phyloP scores from a whole-genome alignment of 2,797 vertebrate genomes.

The Hyperoplus lanceolatus region DNA sequence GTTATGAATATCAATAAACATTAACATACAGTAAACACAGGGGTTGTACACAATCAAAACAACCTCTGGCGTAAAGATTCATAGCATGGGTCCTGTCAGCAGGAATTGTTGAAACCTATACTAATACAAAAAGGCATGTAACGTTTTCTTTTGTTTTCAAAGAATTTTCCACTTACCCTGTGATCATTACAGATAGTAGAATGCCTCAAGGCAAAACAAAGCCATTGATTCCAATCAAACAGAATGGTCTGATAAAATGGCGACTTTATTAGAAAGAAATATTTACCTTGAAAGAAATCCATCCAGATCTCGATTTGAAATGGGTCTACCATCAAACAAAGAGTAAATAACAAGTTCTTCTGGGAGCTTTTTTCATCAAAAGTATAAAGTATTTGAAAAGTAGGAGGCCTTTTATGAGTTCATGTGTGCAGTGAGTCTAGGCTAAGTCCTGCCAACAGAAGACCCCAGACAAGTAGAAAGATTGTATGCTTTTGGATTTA shows the following conservation, averaged over 20 bases:
- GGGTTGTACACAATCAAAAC: not conserved
- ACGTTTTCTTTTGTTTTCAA: conserved; percentile 20
- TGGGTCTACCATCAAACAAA: not conserved
- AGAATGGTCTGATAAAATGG: conserved; percentile 12
- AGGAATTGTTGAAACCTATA: not conserved
- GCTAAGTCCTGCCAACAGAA: conserved; percentile 11
- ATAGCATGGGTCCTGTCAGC: not conserved
- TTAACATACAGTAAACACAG: conserved; percentile 1
- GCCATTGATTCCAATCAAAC: conserved; percentile 10
- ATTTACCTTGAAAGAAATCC: conserved; percentile 15
- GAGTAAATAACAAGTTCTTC: conserved; percentile 20
- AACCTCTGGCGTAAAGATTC: not conserved
- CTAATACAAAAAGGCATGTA: conserved; percentile 8
- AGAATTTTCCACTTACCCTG: conserved; percentile 13
- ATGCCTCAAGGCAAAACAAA: not conserved
- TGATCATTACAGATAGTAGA: conserved; percentile 28
- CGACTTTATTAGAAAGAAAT: conserved; percentile 4
- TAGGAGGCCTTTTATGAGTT: conserved; percentile 22
- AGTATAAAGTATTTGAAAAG: conserved; percentile 7
- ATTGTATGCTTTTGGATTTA: conserved; percentile 23
- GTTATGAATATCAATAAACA: conserved; percentile 43
- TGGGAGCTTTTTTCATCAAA: conserved; percentile 25
- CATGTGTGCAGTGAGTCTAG: conserved; percentile 26
- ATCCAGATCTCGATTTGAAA: conserved; percentile 6
- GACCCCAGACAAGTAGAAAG: conserved; percentile 7